phyloP scores from a whole-genome alignment of 2,113 vertebrate genomes.

The Podiceps cristatus region DNA sequence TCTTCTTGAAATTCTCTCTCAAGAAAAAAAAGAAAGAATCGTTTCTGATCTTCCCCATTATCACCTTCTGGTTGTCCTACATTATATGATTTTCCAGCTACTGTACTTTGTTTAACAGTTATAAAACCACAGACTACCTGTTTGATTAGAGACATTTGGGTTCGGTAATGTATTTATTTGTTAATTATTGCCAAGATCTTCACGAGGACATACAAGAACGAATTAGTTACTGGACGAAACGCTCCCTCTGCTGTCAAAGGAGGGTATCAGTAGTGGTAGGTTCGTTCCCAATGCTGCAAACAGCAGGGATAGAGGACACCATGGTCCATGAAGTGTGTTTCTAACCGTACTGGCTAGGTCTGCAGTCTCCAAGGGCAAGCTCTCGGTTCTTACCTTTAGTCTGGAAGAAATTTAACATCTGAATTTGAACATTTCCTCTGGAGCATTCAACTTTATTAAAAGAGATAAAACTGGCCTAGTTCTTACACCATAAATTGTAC shows the following conservation, averaged over 20 bases:
- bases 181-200: not conserved
- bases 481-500: not conserved
- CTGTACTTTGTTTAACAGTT: not conserved
- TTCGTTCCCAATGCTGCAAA: not conserved
- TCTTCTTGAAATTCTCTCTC: not conserved
- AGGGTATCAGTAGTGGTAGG: not conserved
- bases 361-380: not conserved
- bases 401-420: not conserved
- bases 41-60: not conserved
- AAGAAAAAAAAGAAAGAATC: not conserved
- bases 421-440: not conserved
- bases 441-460: not conserved
- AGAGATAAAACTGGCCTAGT: not conserved
- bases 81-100: not conserved
- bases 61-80: not conserved
- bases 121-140: rapidly evolving
- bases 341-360: not conserved
- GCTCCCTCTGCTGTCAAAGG: slow-evolving; percentile 2
- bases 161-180: not conserved
- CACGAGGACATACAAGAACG: not conserved
- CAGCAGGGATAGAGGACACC: not conserved
- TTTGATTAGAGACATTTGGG: not conserved
- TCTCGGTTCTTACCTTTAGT: not conserved
- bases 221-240: not conserved
- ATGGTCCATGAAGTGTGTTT: not conserved